These are phyloP conservation scores for Dromiciops gliroides DNA, from an alignment of 2,113 vertebrate genomes.

Conservation along the genomic window DNA sequence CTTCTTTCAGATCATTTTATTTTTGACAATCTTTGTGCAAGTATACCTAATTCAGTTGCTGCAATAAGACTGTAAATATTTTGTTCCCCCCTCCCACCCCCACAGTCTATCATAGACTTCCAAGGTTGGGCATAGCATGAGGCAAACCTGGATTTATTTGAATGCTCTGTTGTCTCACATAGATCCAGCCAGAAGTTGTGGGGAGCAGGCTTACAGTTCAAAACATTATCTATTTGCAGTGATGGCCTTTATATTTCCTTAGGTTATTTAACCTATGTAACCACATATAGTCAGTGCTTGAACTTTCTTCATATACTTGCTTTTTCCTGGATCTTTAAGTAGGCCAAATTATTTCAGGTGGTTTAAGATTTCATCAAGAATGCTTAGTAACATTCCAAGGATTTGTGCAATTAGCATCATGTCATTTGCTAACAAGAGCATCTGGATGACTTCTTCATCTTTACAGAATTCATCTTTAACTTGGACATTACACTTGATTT, in stretches of 20 bases:
- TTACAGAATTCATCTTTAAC: neutral
- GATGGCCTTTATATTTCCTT: neutral
- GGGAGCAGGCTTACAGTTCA: neutral
- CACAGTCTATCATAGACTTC: neutral
- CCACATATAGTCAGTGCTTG: neutral
- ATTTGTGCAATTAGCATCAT: neutral
- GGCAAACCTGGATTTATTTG: neutral
- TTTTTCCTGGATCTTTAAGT: neutral
- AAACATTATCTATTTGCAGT: neutral
- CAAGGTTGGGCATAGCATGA: neutral
- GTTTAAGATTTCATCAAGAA: neutral
- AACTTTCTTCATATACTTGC: neutral
- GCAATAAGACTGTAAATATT: neutral
- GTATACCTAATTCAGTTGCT: neutral
- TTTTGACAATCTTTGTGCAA: neutral
- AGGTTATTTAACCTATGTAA: neutral
- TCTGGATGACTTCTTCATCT: neutral
- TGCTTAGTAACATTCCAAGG: neutral
- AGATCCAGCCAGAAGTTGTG: neutral
- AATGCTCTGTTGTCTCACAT: no score
- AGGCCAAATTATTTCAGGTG: neutral
- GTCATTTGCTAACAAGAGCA: neutral
- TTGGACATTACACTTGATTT: neutral
- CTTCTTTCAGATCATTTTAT: neutral
- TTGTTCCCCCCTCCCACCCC: neutral